These are phyloP conservation scores for Harmothoe impar DNA, from an alignment of 2,888 invertebrate genomes.

Conservation along the genomic window DNA sequence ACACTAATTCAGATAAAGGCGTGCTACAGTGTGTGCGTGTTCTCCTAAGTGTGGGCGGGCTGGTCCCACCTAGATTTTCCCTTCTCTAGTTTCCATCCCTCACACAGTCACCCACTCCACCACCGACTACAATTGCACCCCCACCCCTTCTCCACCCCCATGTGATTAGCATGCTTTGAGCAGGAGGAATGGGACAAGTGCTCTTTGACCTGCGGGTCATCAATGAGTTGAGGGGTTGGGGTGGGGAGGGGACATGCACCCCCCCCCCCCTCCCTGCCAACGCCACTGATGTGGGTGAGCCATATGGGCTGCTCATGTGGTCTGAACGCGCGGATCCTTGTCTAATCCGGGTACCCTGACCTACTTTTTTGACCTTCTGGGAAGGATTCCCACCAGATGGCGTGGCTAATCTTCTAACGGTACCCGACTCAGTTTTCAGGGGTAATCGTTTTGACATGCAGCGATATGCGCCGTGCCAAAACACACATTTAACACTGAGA, in stretches of 20 bases:
- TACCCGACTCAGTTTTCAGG: too few relatives aligned
- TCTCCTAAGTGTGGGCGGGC: too few relatives aligned
- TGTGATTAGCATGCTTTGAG: not conserved
- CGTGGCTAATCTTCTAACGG: too few relatives aligned
- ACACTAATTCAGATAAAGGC: too few relatives aligned
- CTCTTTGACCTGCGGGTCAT: not conserved
- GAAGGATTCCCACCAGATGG: not conserved
- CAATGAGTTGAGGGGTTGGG: not conserved
- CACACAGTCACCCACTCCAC: too few relatives aligned
- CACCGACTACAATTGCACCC: not conserved
- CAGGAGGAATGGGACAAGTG: not conserved
- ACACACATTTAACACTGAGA: too few relatives aligned
- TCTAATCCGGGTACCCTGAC: slow-evolving; percentile 26
- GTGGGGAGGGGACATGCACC: not conserved
- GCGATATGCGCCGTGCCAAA: too few relatives aligned
- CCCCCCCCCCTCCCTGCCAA: not conserved
- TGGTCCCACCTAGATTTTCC: too few relatives aligned
- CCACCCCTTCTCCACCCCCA: not conserved
- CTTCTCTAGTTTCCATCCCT: too few relatives aligned
- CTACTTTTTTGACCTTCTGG: slow-evolving; percentile 45
- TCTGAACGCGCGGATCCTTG: not conserved
- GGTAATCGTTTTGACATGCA: too few relatives aligned
- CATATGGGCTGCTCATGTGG: not conserved
- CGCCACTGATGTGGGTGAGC: not conserved
- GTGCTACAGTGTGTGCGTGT: too few relatives aligned